Conservation (phyloP, 2,888 invertebrate genomes). For the Aspidiotus rigidus region DNA sequence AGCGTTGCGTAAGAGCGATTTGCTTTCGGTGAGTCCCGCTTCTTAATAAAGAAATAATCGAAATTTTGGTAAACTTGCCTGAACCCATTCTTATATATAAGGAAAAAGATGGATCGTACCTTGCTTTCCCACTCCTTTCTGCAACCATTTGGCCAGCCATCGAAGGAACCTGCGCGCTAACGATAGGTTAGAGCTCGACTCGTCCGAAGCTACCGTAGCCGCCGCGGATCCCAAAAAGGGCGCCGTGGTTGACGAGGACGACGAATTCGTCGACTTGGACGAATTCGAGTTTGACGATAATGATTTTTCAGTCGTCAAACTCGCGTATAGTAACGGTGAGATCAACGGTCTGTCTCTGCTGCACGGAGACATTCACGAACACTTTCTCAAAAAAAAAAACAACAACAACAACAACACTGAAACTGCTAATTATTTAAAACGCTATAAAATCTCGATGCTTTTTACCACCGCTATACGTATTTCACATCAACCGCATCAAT, state of each 20-base stretch:
- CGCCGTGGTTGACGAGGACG: slow-evolving; percentile 22
- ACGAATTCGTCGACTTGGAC: slow-evolving; percentile 19
- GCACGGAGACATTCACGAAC: slow-evolving; percentile 25
- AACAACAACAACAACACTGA: no score
- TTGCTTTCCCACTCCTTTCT: slow-evolving; percentile 30
- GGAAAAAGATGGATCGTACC: background rate
- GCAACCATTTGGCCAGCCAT: slow-evolving; percentile 31
- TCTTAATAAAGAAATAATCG: no score
- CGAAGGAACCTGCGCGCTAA: slow-evolving; percentile 25
- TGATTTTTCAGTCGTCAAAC: slow-evolving; percentile 17
- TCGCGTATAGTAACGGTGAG: slow-evolving; percentile 19
- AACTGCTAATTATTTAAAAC: no score
- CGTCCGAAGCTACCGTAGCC: slow-evolving; percentile 21
- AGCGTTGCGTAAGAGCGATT: no score
- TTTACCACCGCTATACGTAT: no score
- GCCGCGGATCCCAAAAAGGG: slow-evolving; percentile 15
- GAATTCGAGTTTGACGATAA: slow-evolving; percentile 13
- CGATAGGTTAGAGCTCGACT: slow-evolving; percentile 16
- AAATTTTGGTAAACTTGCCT: no score
- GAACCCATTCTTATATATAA: background rate
- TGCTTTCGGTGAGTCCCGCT: no score
- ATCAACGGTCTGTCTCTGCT: slow-evolving; percentile 23
- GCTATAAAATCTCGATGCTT: no score
- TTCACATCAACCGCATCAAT: no score
- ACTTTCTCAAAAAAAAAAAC: background rate